phyloP scores from a whole-genome alignment of 2,797 vertebrate genomes.

The Darevskia nairensis region DNA sequence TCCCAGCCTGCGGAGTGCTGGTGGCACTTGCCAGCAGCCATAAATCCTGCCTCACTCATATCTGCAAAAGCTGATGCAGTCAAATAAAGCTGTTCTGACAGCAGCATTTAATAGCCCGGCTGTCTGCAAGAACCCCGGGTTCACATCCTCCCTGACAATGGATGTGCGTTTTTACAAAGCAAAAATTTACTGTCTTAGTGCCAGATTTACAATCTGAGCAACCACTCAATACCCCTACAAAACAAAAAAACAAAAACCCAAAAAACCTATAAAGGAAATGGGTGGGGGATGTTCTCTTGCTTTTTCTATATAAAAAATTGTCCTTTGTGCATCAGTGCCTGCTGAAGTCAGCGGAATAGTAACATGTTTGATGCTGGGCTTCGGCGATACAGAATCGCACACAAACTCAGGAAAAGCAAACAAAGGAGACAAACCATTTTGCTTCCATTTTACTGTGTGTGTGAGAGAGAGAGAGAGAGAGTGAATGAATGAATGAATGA shows the following conservation, averaged over 20 bases:
- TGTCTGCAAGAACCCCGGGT: slow-evolving; percentile 30
- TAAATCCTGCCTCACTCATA: slow-evolving; percentile 54
- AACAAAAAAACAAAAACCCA: neutral
- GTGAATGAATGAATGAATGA: neutral
- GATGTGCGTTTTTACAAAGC: slow-evolving; percentile 61
- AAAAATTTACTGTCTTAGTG: slow-evolving; percentile 63
- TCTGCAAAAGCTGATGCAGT: slow-evolving; percentile 56
- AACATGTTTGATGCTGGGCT: neutral
- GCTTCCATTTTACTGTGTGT: slow-evolving; percentile 3
- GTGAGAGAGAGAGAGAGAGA: too few species aligned
- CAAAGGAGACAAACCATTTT: neutral
- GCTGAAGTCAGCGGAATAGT: neutral
- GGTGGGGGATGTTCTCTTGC: neutral
- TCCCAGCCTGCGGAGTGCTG: neutral
- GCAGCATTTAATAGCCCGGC: slow-evolving; percentile 70
- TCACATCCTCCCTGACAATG: slow-evolving; percentile 55
- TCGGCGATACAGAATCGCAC: neutral
- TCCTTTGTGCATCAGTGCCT: slow-evolving; percentile 22
- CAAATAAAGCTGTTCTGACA: slow-evolving; percentile 74
- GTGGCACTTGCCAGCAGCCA: slow-evolving; percentile 38
- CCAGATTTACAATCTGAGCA: slow-evolving; percentile 59
- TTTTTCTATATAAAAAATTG: neutral
- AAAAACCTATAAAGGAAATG: neutral
- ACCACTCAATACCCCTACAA: slow-evolving; percentile 38
- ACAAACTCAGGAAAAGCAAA: neutral